Conservation (phyloP, 1,140 invertebrate species). For the Brachionus paranguensis region DNA sequence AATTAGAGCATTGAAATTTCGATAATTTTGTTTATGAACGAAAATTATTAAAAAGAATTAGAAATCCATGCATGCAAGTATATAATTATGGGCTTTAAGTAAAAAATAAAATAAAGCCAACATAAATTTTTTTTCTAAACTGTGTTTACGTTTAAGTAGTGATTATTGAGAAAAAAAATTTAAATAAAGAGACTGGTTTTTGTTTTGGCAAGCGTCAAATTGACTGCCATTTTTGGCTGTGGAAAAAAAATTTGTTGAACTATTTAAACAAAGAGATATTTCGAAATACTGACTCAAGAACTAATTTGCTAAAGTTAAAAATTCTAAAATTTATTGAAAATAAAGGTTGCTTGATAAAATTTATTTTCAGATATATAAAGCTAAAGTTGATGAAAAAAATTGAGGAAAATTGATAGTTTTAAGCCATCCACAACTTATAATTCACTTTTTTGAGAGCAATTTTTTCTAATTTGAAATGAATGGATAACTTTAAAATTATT, state of each 20-base stretch:
- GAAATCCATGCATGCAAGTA: constrained; percentile 5
- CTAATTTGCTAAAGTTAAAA: not conserved
- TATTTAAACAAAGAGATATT: not conserved
- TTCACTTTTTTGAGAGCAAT: too few relatives aligned
- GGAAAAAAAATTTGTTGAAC: not conserved
- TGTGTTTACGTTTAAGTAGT: not conserved
- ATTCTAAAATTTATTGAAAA: too few relatives aligned
- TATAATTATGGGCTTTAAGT: not conserved
- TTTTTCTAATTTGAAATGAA: too few relatives aligned
- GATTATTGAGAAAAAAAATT: not conserved
- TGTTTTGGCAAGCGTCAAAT: not conserved
- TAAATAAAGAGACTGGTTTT: not conserved
- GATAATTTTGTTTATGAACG: constrained; percentile 13
- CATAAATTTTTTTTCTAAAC: not conserved
- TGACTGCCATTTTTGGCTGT: not conserved
- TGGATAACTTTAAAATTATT: too few relatives aligned
- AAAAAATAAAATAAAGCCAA: not conserved
- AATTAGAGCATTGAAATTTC: not conserved
- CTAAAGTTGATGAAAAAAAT: too few relatives aligned
- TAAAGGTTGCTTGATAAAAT: too few relatives aligned
- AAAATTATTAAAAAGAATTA: constrained; percentile 9
- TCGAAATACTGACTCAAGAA: not conserved
- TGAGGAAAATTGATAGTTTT: too few relatives aligned
- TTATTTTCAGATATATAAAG: too few relatives aligned
- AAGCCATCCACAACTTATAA: too few relatives aligned